Percentiles rank a stretch among this genome's conserved stretches.
Conservation (phyloP, 35 echinoderm and acorn worm genomes). For the Amphiura filiformis region DNA sequence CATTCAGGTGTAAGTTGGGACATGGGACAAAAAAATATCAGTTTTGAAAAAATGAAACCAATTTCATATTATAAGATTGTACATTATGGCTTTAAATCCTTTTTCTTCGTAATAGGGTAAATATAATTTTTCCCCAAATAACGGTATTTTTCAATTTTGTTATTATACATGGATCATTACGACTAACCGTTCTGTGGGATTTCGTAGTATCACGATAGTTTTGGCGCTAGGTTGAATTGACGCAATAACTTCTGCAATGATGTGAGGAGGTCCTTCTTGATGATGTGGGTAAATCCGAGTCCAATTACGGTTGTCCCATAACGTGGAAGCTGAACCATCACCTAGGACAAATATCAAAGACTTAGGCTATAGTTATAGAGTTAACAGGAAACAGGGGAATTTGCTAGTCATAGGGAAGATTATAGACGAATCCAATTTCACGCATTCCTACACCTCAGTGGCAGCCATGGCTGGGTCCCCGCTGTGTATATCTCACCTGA, state of each 20-base stretch:
- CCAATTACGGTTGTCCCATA: constrained; percentile 28
- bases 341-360: background rate
- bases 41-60: background rate
- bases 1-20: too few species aligned
- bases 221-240: constrained; percentile 10
- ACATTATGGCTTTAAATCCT: background rate
- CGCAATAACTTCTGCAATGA: constrained; percentile 13
- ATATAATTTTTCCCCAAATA: background rate
- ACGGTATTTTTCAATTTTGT: too few species aligned
- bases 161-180: too few species aligned
- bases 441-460: too few species aligned
- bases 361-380: too few species aligned
- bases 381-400: too few species aligned
- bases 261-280: constrained; percentile 5
- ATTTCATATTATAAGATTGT: too few species aligned
- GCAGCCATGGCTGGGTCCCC: too few species aligned
- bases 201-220: constrained; percentile 11
- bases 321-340: constrained; percentile 27
- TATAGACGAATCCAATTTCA: too few species aligned
- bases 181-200: constrained; percentile 27
- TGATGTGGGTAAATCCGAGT: background rate
- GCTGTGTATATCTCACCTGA: too few species aligned
- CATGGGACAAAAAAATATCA: too few species aligned
- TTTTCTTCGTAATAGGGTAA: background rate
- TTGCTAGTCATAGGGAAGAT: too few species aligned